Evolutionary conservation across 1,140 invertebrate species (phyloP), one percentile per base, ranked within the genome.

Genomic region (Leptonema lineaticorne): DNA sequence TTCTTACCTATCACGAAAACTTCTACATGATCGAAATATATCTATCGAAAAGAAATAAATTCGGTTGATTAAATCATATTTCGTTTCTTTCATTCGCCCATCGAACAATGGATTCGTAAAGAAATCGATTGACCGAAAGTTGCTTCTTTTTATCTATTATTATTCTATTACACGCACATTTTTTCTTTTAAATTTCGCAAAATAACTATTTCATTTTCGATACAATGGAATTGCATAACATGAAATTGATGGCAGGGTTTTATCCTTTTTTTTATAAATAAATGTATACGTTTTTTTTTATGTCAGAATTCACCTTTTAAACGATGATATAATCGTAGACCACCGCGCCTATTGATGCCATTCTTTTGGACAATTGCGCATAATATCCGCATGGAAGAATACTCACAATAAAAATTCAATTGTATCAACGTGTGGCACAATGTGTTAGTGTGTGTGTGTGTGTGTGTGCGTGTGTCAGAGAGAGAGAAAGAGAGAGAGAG

Each of bases 271-370:
- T 53, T 20, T 53, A 11, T 16, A 9, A 14, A 41, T 20, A 20
- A 5, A 22, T 24, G 22, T 53, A 53, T 24, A 41, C 9, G 1
- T 26, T 26, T 53, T 26, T 53, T 26, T 26, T 24, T 26, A 1
- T 11, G 6, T 24, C 22, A 53, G 11, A 53, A 41, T 41, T 14
- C 37, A 41, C 37, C 16, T 41, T 14, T n/a, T n/a, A n/a, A n/a
- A n/a, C n/a, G 50, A 53, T 53, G 27, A 53, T 53, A 53, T 14
- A 53, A 24, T 53, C n/a, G 50, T 53, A 53, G 50, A 53, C 50
- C 50, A 26, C 50, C 50, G 27, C 50, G 50, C 22, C 50, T 53
- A 53, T 53, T 53, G 50, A 53, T 53, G 20, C 8, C 24, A 24
- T 11, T 53, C 20, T 24, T 53, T 2, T 24, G 22, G 50, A 24